phyloP scores from a whole-genome alignment of 2,113 vertebrate species.

The Indri indri region DNA sequence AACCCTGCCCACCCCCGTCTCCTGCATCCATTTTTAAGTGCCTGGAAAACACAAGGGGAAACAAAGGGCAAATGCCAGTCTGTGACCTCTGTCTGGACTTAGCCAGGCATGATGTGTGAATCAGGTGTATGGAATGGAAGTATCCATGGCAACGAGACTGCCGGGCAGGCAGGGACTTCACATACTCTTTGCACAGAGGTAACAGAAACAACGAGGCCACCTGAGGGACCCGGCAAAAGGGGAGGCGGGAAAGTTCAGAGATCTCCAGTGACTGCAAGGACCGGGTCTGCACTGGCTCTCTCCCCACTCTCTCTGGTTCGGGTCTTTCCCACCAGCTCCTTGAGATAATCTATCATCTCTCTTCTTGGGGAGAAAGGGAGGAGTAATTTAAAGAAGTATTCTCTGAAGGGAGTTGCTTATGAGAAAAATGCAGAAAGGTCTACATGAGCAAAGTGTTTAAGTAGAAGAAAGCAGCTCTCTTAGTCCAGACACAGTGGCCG shows the following conservation, averaged over 20 bases:
- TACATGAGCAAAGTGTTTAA: background rate
- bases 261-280: background rate
- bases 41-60: constrained; percentile 56
- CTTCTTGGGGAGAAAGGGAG: background rate
- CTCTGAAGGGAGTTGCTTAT: constrained; percentile 72
- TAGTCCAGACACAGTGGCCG: rapidly evolving
- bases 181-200: background rate
- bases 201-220: constrained; percentile 47
- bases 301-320: background rate
- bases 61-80: constrained; percentile 68
- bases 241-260: background rate
- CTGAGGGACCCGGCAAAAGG: background rate
- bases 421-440: background rate
- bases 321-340: background rate
- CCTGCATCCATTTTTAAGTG: background rate
- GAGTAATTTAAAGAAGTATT: background rate
- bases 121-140: constrained; percentile 70
- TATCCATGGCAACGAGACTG: constrained; percentile 79
- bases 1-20: background rate
- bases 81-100: constrained; percentile 63
- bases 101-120: constrained; percentile 52
- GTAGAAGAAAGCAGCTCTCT: background rate
- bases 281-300: background rate
- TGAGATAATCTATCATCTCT: background rate
- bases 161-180: background rate